These are phyloP conservation scores for Galeopterus variegatus DNA, from an alignment of 2,113 vertebrate species.

Conservation along the genomic window DNA sequence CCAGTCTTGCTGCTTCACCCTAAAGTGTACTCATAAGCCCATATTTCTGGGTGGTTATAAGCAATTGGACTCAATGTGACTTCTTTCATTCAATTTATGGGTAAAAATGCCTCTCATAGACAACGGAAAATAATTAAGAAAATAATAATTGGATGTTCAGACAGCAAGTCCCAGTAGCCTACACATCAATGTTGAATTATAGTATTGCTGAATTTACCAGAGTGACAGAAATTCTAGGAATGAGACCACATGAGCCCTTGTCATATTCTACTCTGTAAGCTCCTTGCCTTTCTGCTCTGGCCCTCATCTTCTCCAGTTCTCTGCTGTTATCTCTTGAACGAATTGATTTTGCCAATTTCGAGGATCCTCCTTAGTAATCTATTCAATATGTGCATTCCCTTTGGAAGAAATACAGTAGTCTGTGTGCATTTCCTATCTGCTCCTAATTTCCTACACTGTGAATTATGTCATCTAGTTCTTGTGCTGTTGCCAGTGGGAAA, in stretches of 20 bases:
- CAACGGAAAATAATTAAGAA: constrained; percentile 77
- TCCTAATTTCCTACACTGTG: constrained; percentile 84
- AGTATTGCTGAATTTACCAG: background rate
- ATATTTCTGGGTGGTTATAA: constrained; percentile 69
- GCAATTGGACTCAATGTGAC: constrained; percentile 67
- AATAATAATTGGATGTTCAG: constrained; percentile 19
- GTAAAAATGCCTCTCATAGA: constrained; percentile 41
- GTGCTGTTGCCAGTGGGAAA: constrained; percentile 79
- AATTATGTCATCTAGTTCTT: constrained; percentile 85
- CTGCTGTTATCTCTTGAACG: constrained; percentile 76
- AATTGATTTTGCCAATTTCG: constrained; percentile 82
- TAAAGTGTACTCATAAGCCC: constrained; percentile 77
- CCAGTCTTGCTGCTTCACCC: background rate
- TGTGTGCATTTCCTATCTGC: constrained; percentile 80
- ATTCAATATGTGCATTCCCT: constrained; percentile 81
- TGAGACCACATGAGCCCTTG: background rate
- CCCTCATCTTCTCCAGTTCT: constrained; percentile 54
- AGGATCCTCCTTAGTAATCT: constrained; percentile 78
- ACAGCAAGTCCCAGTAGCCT: constrained; percentile 59
- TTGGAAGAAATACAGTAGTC: constrained; percentile 83
- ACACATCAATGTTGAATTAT: constrained; percentile 23
- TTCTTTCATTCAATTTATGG: constrained; percentile 70
- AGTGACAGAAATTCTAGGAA: constrained; percentile 47
- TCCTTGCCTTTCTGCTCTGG: background rate
- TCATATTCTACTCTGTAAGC: background rate